Conservation (phyloP, 2,888 invertebrate species). For the Cartodere bifasciata region DNA sequence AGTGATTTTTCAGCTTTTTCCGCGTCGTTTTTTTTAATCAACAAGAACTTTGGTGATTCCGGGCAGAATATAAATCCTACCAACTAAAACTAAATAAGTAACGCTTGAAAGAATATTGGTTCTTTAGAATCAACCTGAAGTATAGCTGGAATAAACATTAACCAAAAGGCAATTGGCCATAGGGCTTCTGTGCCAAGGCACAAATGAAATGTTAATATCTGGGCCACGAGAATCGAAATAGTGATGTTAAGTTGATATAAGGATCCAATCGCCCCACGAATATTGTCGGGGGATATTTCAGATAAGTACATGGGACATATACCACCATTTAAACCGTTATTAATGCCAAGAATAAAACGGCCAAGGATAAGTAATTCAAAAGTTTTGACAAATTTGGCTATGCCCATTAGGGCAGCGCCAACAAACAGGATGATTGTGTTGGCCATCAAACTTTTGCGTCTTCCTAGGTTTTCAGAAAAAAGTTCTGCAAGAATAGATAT, state of each 20-base stretch:
- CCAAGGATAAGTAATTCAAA: slow-evolving; percentile 69
- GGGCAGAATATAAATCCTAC: no score
- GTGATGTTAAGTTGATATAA: slow-evolving; percentile 83
- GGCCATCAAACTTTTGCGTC: no score
- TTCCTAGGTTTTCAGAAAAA: no score
- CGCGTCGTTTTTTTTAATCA: slow-evolving; percentile 55
- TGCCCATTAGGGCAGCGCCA: slow-evolving; percentile 48
- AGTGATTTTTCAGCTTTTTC: slow-evolving; percentile 62
- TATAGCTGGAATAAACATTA: slow-evolving; percentile 60
- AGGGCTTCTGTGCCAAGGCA: slow-evolving; percentile 54
- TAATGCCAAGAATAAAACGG: slow-evolving; percentile 67
- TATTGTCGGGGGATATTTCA: slow-evolving; percentile 72
- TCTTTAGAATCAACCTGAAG: slow-evolving; percentile 39
- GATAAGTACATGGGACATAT: slow-evolving; percentile 73
- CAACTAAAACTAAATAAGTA: no score
- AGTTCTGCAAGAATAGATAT: no score
- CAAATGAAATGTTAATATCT: slow-evolving; percentile 58
- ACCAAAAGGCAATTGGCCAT: slow-evolving; percentile 67
- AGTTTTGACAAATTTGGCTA: slow-evolving; percentile 50
- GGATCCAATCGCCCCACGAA: slow-evolving; percentile 77
- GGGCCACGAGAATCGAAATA: slow-evolving; percentile 67
- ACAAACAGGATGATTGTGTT: no score
- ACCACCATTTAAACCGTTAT: slow-evolving; percentile 76
- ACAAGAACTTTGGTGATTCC: slow-evolving; percentile 70
- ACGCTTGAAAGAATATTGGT: no score